Evolutionary conservation across 2,888 invertebrate genomes (phyloP).

Genomic region (Proisotoma minuta): DNA sequence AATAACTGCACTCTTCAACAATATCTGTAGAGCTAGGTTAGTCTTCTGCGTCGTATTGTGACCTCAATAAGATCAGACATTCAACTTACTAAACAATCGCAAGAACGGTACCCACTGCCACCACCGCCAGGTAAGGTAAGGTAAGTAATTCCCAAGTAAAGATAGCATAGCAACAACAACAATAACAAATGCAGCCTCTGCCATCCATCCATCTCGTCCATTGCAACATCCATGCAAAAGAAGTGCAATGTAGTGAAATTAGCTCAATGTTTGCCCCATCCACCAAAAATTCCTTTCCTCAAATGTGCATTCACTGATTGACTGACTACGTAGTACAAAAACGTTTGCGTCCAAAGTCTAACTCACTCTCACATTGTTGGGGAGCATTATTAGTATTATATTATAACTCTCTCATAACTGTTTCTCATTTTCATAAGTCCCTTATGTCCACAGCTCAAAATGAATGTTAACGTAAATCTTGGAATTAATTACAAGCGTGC

Average conservation of each 20-base stretch:
- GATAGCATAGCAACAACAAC: constrained; percentile 2
- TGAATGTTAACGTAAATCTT: constrained; percentile 1
- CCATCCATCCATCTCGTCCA: background rate
- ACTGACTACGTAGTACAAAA: background rate
- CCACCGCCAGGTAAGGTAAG: background rate
- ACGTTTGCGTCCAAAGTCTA: constrained; percentile 6
- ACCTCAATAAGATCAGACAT: constrained; percentile 39
- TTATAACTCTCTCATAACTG: background rate
- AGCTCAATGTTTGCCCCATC: background rate
- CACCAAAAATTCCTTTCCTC: background rate
- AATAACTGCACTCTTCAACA: constrained; percentile 6
- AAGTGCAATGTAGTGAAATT: background rate
- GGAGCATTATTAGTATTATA: background rate
- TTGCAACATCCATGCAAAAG: background rate
- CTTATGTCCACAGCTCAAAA: background rate
- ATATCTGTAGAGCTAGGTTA: constrained; percentile 31
- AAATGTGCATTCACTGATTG: background rate
- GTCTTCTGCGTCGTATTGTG: constrained; percentile 46
- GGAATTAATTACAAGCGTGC: no score
- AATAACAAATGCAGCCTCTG: background rate
- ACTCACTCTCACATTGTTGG: constrained; percentile 1
- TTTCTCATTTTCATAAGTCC: background rate
- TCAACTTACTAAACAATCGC: constrained; percentile 1
- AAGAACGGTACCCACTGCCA: background rate
- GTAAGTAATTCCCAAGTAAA: constrained; percentile 3